Percentiles rank a stretch among this genome's conserved stretches.
These are phyloP conservation scores for Dryococelus australis DNA, from an alignment of 2,888 invertebrate genomes.

Conservation along the genomic window DNA sequence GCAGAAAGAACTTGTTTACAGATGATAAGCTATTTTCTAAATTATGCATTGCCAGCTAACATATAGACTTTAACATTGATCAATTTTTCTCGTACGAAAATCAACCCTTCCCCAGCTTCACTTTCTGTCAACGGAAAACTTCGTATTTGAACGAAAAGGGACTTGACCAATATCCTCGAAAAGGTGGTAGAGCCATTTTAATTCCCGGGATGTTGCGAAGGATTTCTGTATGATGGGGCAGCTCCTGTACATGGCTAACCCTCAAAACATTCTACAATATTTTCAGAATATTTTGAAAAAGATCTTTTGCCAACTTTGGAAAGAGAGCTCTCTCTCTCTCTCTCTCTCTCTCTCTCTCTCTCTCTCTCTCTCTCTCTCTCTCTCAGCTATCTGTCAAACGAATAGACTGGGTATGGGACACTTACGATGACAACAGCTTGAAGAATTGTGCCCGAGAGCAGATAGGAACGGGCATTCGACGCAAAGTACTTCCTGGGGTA, in stretches of 20 bases:
- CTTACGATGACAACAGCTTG: too few species aligned
- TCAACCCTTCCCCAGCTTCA: neutral
- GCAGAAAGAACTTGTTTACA: too few species aligned
- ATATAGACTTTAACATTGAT: neutral
- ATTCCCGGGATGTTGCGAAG: constrained; percentile 12
- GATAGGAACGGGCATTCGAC: too few species aligned
- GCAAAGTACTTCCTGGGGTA: too few species aligned
- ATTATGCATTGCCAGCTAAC: too few species aligned
- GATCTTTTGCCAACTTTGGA: too few species aligned
- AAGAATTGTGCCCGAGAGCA: too few species aligned
- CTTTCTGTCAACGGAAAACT: neutral
- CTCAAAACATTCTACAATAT: too few species aligned
- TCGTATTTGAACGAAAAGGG: neutral
- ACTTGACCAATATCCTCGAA: constrained; percentile 13
- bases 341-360: neutral
- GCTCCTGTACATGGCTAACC: constrained; percentile 18
- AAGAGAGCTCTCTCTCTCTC: neutral
- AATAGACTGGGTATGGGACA: too few species aligned
- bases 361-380: neutral
- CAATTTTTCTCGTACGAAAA: neutral
- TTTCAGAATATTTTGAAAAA: too few species aligned
- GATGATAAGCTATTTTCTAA: too few species aligned
- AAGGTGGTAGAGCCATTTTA: neutral
- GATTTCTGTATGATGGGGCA: neutral
- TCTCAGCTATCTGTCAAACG: constrained; percentile 6